These are phyloP conservation scores for Theodoxus fluviatilis DNA, from an alignment of 2,888 invertebrate genomes.

Conservation along the genomic window DNA sequence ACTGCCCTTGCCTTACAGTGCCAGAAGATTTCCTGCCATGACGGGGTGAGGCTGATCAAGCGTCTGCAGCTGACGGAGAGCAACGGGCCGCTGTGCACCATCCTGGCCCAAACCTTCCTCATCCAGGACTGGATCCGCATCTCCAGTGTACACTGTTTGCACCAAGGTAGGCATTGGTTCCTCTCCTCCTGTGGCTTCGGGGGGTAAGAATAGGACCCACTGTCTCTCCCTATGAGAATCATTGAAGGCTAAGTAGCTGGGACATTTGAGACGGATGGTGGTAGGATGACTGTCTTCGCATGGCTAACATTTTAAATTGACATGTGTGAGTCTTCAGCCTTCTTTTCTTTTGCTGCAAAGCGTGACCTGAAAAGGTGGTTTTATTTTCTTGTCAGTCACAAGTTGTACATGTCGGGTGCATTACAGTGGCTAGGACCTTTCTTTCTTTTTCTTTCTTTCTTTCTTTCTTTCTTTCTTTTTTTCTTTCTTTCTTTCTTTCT, in stretches of 20 bases:
- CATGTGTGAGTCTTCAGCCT: too few species aligned
- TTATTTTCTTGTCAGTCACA: too few species aligned
- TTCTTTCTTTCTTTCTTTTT: conserved; percentile 11
- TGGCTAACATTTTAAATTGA: too few species aligned
- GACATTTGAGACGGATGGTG: too few species aligned
- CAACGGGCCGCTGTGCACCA: conserved; percentile 50
- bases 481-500: conserved; percentile 13
- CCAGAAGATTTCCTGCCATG: conserved; percentile 46
- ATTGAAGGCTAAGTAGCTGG: too few species aligned
- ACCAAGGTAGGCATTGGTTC: conserved; percentile 59
- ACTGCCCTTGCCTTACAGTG: conserved; percentile 48
- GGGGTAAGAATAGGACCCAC: too few species aligned
- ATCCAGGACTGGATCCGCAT: conserved; percentile 61
- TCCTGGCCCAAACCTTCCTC: conserved; percentile 60
- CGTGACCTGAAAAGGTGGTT: background rate
- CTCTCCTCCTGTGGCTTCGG: too few species aligned
- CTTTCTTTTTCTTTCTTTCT: conserved; percentile 8
- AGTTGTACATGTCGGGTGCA: too few species aligned
- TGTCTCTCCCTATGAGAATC: too few species aligned
- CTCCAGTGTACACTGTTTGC: conserved; percentile 46
- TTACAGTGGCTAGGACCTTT: too few species aligned
- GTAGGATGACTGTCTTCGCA: too few species aligned
- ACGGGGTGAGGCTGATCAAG: conserved; percentile 48
- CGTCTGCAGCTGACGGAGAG: conserved; percentile 46
- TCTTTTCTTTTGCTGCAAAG: background rate